Evolutionary conservation across 1,140 invertebrate genomes (phyloP).

Genomic region (Drosophila bipectinata): DNA sequence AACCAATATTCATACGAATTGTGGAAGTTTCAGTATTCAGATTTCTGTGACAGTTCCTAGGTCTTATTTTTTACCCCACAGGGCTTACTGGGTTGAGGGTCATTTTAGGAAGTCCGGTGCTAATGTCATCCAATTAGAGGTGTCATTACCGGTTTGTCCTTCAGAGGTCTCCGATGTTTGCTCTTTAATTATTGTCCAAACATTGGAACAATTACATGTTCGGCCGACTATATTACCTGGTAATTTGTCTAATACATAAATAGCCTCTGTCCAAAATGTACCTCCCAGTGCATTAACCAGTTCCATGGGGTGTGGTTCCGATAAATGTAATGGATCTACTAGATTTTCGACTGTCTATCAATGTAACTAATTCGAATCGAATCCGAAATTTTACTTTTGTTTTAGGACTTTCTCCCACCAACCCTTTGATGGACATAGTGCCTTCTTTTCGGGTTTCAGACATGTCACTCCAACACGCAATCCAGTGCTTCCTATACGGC

Average conservation of each 20-base stretch:
- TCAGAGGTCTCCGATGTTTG: constrained; percentile 52
- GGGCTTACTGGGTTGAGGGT: constrained; percentile 34
- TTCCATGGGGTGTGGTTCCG: constrained; percentile 14
- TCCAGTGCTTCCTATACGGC: constrained; percentile 21
- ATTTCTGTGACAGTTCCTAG: background rate
- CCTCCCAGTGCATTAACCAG: constrained; percentile 63
- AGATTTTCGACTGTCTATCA: background rate
- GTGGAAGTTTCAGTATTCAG: background rate
- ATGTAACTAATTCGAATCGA: constrained; percentile 11
- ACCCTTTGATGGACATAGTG: constrained; percentile 22
- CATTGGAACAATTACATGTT: constrained; percentile 77
- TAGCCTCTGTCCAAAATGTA: constrained; percentile 33
- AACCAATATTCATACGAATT: background rate
- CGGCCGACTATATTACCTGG: constrained; percentile 59
- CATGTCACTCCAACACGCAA: constrained; percentile 54
- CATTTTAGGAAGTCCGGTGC: constrained; percentile 4
- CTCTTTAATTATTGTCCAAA: constrained; percentile 68
- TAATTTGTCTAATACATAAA: constrained; percentile 79
- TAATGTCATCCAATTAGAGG: constrained; percentile 81
- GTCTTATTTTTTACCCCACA: constrained; percentile 1
- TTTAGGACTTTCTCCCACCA: constrained; percentile 1
- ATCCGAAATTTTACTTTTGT: background rate
- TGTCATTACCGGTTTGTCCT: constrained; percentile 80
- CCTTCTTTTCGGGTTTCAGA: constrained; percentile 2
- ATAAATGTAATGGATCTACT: background rate